A percentile compares a stretch with the other conserved stretches of the same genome.
Conservation (phyloP, 1,140 invertebrate species). For the Drosophila elegans region DNA sequence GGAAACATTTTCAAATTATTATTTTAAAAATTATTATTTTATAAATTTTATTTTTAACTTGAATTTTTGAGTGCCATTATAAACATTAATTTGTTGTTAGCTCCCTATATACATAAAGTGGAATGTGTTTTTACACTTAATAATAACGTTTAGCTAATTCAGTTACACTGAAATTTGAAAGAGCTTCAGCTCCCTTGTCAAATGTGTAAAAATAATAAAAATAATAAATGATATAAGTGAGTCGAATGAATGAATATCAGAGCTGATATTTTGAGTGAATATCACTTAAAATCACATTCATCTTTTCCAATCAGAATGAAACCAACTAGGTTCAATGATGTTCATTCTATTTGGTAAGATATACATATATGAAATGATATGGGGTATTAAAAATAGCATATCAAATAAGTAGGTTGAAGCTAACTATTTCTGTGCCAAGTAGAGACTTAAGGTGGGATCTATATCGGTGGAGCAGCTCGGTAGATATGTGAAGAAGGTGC, state of each 20-base stretch:
- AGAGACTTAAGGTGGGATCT: not conserved
- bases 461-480: not conserved
- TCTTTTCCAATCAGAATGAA: no score
- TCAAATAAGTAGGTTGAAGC: not conserved
- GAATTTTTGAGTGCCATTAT: no score
- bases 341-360: not conserved
- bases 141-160: not conserved
- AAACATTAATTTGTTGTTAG: no score
- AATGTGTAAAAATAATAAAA: not conserved
- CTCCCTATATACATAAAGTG: not conserved
- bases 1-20: no score
- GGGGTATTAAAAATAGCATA: not conserved
- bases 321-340: not conserved
- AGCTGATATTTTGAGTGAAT: no score
- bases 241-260: no score
- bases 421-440: not conserved
- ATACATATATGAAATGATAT: not conserved
- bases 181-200: not conserved
- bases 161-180: not conserved
- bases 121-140: not conserved
- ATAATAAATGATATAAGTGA: no score
- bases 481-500: constrained; percentile 23
- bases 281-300: no score
- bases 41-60: no score
- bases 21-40: no score